Evolutionary conservation across 1,140 invertebrate species (phyloP).

Genomic region (Berghia stephanieae): DNA sequence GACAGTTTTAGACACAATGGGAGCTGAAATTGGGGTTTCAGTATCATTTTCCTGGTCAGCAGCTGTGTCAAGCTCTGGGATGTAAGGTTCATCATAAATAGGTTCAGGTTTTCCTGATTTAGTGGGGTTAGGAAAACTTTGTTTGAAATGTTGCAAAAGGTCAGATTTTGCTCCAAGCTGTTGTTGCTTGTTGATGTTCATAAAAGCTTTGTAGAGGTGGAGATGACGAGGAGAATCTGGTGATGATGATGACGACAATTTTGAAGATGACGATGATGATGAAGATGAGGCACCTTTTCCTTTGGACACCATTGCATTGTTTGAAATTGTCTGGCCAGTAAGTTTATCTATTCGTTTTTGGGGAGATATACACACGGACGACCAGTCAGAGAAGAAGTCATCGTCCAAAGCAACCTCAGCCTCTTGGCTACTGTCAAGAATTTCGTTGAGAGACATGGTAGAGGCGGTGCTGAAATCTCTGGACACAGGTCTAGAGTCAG

Average conservation of each 20-base stretch:
- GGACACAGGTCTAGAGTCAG: constrained; percentile 53
- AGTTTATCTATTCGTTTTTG: constrained; percentile 20
- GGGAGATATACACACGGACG: constrained; percentile 39
- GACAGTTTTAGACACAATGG: too few relatives aligned
- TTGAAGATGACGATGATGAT: background rate
- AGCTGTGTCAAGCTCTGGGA: too few relatives aligned
- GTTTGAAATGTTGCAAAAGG: too few relatives aligned
- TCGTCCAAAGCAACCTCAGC: constrained; percentile 50
- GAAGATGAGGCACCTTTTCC: background rate
- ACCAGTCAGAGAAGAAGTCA: constrained; percentile 53
- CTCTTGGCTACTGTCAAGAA: constrained; percentile 52
- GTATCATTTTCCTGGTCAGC: too few relatives aligned
- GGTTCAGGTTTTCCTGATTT: too few relatives aligned
- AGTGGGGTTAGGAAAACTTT: too few relatives aligned
- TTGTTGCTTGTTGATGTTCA: too few relatives aligned
- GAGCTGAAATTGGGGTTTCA: too few relatives aligned
- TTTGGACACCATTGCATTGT: constrained; percentile 16
- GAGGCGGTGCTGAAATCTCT: constrained; percentile 51
- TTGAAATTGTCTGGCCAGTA: background rate
- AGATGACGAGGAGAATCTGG: constrained; percentile 18
- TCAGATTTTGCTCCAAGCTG: too few relatives aligned
- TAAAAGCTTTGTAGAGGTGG: too few relatives aligned
- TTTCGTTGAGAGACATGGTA: constrained; percentile 55
- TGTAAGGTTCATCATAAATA: too few relatives aligned
- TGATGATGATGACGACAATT: constrained; percentile 18